Base-by-base conservation (phyloP, 2,113 vertebrate genomes). In the Progne subis region DNA sequence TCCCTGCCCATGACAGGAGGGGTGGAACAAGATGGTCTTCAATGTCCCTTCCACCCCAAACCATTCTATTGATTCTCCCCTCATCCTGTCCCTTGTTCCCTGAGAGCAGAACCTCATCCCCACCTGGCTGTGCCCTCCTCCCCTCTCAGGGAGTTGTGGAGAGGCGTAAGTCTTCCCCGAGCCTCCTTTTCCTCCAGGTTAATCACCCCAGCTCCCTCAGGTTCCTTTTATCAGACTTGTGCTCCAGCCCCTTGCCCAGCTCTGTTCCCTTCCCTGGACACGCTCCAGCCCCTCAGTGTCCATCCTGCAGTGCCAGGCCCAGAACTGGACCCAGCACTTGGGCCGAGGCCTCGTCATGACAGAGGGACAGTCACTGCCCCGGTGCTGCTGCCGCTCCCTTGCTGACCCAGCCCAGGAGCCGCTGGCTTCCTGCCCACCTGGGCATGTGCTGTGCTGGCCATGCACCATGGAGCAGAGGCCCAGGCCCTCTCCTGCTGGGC, bases 51-150 rank as follows among this genome's bases (percentile, higher is more conserved):
- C 29, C 29, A 55, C 20, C 53, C 11, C 29, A 55, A 55, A 19
- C 11, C 18, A 55, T 55, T 55, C 31, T 31, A 32, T 5, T 19
- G 29, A 32, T 55, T 55, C 37, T 57, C 55, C 16, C 16, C 34
- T 37, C 16, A 7, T 39, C 8, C 24, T 37, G 21, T 25, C 23
- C 10, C 37, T 28, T 57, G 44, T 59, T 67, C 31, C 17, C 44
- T 68, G 20, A 20, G 11, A 50, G 25, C 44, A 59, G 44, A 26
- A 31, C 63, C 53, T 0, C 0, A 20, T 5, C 4, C 70, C n/a
- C 23, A 26, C 11, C 37, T 0, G 1, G 34, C 25, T 67, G 59
- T 60, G 37, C 24, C 24, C 24, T 1, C 3, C 6, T 6, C 25
- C 59, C 61, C 44, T 59, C 19, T 57, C 52, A 74, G 49, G 39